Evolutionary conservation across 2,797 vertebrate genomes (phyloP).

Genomic region (Paratrypauchen microcephalus): DNA sequence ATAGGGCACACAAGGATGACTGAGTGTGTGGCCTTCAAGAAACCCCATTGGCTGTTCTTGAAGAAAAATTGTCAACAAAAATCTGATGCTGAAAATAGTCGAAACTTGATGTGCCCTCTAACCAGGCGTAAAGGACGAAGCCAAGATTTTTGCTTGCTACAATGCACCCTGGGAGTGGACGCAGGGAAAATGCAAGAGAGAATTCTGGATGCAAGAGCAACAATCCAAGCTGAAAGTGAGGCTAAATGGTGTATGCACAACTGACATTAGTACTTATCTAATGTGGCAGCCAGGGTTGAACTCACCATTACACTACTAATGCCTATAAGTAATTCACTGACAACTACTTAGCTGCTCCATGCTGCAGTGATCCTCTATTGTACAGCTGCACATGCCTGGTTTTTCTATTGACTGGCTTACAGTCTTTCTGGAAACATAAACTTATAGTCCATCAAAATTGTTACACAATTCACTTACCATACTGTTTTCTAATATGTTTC

Average conservation of each 20-base stretch:
- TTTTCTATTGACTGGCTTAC: slow-evolving; percentile 14
- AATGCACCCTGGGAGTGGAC: slow-evolving; percentile 35
- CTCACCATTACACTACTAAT: slow-evolving; percentile 34
- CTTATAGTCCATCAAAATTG: slow-evolving; percentile 12
- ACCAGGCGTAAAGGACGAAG: slow-evolving; percentile 58
- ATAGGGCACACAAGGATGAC: slow-evolving; percentile 29
- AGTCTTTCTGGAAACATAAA: slow-evolving; percentile 27
- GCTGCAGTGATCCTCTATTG: slow-evolving; percentile 13
- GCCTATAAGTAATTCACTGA: slow-evolving; percentile 26
- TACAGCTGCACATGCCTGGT: slow-evolving; percentile 13
- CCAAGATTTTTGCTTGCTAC: slow-evolving; percentile 45
- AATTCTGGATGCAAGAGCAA: slow-evolving; percentile 9
- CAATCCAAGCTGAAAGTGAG: slow-evolving; percentile 3
- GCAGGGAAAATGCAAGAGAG: slow-evolving; percentile 10
- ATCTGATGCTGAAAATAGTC: slow-evolving; percentile 24
- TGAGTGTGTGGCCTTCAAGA: slow-evolving; percentile 28
- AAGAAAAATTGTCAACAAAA: slow-evolving; percentile 27
- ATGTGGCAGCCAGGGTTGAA: slow-evolving; percentile 36
- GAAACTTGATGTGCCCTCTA: slow-evolving; percentile 58
- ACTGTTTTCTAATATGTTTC: neutral
- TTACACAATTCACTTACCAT: neutral
- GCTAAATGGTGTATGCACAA: slow-evolving; percentile 38
- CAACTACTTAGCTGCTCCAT: slow-evolving; percentile 20
- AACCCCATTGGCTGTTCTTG: slow-evolving; percentile 30
- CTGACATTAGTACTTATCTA: slow-evolving; percentile 46